Base-by-base conservation (phyloP, 2,888 invertebrate species). In the Tryphoninae sp. region DNA sequence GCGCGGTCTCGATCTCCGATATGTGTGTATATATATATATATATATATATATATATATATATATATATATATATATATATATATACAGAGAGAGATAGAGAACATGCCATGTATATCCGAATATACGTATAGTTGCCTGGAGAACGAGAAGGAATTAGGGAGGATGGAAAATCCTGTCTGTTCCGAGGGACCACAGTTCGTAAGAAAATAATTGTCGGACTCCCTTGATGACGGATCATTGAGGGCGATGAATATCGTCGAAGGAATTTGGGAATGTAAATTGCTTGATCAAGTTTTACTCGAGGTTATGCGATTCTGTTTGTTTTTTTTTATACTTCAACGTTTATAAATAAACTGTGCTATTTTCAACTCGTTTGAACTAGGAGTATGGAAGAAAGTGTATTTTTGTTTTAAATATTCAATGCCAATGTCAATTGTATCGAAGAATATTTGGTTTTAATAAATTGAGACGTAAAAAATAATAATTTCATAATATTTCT, bases 151-250 rank as follows among this genome's bases (percentile, higher is more conserved):
- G 23, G 23, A 73, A 69, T 72, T 67, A 80, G 64, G 61, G 19
- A 26, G 51, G 58, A 64, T 33, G 53, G 40, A 75, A 77, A 77
- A 40, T 62, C 62, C 40, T 16, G 33, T n/a, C n/a, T 16, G 16
- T 55, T 69, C 51, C 59, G 45, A 62, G 45, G 61, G 77, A 77
- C 61, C 77, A 71, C 62, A 55, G 64, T 77, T 77, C 64, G 64
- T 69, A 77, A 64, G 64, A 55, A 77, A 77, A 77, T 77, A 71
- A 77, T 77, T 77, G 77, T 77, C 22, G 42, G 45, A 64, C n/a
- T 8, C 62, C 62, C 69, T 55, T 49, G 75, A 75, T 65, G 67
- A 67, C 75, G 67, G 67, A 53, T 53, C 68, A 69, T 53, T 53
- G 61, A 23, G 68, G 26, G 51, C 77, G 69, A 69, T 76, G 16